These are phyloP conservation scores for Caenorhabditis uteleia DNA, from an alignment of 2,888 invertebrate genomes.

Conservation along the genomic window DNA sequence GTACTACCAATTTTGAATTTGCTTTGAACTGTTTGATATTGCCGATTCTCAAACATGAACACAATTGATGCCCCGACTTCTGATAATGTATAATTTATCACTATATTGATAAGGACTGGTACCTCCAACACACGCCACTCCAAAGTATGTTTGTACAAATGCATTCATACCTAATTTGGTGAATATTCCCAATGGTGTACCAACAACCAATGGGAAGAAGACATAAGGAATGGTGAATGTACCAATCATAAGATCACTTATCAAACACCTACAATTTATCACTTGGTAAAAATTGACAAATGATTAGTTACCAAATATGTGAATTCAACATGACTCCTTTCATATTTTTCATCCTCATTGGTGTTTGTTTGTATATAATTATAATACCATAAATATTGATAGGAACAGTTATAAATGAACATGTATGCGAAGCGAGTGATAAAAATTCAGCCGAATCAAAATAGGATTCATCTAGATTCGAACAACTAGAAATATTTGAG, in stretches of 20 bases:
- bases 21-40: conserved; percentile 21
- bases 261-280: conserved; percentile 10
- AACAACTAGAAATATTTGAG: no score
- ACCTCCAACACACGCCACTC: conserved; percentile 26
- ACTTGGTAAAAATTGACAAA: background rate
- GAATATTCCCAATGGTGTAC: conserved; percentile 20
- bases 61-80: conserved; percentile 34
- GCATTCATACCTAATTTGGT: conserved; percentile 17
- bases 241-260: conserved; percentile 26
- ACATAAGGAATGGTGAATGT: conserved; percentile 27
- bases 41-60: conserved; percentile 34
- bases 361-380: conserved; percentile 21
- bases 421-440: conserved; percentile 13
- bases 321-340: conserved; percentile 24
- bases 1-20: background rate
- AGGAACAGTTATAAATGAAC: conserved; percentile 19
- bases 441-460: conserved; percentile 16
- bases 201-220: conserved; percentile 23
- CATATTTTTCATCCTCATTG: conserved; percentile 30
- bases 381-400: conserved; percentile 20
- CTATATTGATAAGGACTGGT: background rate
- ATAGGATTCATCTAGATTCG: conserved; percentile 11
- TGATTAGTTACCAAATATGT: conserved; percentile 12
- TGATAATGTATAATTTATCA: conserved; percentile 1
- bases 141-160: conserved; percentile 28